These are phyloP conservation scores for Fabriciana adippe DNA, from an alignment of 2,888 invertebrate genomes.

Conservation along the genomic window DNA sequence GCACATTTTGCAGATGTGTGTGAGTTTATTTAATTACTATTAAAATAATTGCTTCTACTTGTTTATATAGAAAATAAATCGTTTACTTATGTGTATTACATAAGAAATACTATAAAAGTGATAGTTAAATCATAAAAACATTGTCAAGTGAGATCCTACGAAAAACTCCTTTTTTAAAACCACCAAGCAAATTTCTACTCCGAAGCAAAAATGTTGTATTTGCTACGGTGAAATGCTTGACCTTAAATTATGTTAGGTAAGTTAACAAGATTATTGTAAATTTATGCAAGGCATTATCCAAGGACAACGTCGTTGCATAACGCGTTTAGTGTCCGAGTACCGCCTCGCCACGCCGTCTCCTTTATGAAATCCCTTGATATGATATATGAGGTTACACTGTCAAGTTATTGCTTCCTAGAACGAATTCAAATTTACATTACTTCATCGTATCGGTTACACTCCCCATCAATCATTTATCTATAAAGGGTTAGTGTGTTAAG, in stretches of 20 bases:
- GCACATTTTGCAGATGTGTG: conserved; percentile 46
- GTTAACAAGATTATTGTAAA: conserved; percentile 75
- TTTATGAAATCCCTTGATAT: conserved; percentile 73
- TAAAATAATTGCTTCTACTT: no score
- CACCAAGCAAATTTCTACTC: conserved; percentile 25
- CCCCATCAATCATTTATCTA: conserved; percentile 46
- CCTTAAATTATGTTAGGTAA: conserved; percentile 72
- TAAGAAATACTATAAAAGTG: no score
- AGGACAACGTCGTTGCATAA: conserved; percentile 76
- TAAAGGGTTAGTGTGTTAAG: conserved; percentile 17
- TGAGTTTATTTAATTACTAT: no score
- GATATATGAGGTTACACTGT: conserved; percentile 72
- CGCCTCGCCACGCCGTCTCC: conserved; percentile 54
- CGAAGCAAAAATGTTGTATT: conserved; percentile 37
- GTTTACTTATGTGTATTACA: no score
- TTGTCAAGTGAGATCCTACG: conserved; percentile 4
- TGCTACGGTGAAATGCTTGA: conserved; percentile 51
- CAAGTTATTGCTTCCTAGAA: conserved; percentile 71
- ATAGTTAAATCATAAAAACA: no score
- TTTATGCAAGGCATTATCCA: conserved; percentile 80
- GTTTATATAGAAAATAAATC: no score
- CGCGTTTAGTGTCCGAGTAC: conserved; percentile 76
- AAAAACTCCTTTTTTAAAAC: conserved; percentile 27
- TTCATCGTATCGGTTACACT: conserved; percentile 47
- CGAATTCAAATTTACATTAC: conserved; percentile 60